Base-by-base conservation (phyloP, 2,888 invertebrate species). In the Herminia tarsipennalis region DNA sequence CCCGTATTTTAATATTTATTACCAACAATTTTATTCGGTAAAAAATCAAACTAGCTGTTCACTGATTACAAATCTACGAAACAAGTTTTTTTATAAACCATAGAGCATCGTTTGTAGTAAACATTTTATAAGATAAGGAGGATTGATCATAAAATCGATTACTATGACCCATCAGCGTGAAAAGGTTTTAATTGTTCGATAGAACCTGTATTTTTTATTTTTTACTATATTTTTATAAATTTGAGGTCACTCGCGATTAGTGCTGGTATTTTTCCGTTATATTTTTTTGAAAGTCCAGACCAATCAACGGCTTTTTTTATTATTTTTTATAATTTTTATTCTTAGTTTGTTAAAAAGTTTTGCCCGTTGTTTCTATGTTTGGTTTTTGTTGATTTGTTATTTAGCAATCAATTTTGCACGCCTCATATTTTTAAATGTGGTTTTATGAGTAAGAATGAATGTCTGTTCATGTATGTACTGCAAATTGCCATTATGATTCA, bases 101-200 rank as follows among this genome's bases (percentile, higher is more conserved):
- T 35, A 39, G 21, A 44, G 4, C 3, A 29, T 25, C 13, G 27
- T 34, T 27, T 21, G 42, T 49, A 54, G 62, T 57, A 65, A 65
- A 44, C 40, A 36, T 59, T 39, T 18, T 45, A 22, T 37, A 32
- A 20, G 58, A 62, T 48, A 57, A 53, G 57, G 43, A 49, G 56
- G 51, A 59, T 66, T 52, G 48, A 17, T 63, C 51, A 55, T 63
- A 66, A 56, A 66, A 66, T 66, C 63, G 54, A 65, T 66, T 66
- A 63, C 40, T 42, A 27, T 30, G 43, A 49, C 27, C 42, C 49
- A 42, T 35, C 35, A 47, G 55, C 65, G 65, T 65, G 66, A 63
- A 65, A 65, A 63, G 52, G 54, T 40, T 61, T 62, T 66, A 59
- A 65, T 65, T 63, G 46, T 52, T 16, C 14, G 52, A 46, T 32